Conservation (phyloP, 2,113 vertebrate genomes). For the Tetrao urogallus region DNA sequence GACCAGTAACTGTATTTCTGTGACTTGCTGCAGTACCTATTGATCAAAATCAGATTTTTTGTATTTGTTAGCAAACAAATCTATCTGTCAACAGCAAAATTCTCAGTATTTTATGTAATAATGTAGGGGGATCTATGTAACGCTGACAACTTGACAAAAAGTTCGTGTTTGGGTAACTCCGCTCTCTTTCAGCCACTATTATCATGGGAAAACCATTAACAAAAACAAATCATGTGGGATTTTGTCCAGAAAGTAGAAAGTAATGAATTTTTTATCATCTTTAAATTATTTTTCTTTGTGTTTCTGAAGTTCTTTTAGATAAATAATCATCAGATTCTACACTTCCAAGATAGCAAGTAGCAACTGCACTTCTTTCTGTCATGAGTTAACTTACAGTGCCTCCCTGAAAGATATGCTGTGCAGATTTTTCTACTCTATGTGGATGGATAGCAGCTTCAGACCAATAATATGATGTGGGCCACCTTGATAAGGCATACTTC, state of each 20-base stretch:
- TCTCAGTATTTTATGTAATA: neutral
- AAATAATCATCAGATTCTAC: neutral
- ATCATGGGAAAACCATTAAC: neutral
- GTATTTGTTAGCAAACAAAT: neutral
- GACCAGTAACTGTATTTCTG: neutral
- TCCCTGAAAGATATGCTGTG: neutral
- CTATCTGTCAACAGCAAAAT: neutral
- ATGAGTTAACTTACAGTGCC: neutral
- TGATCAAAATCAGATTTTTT: neutral
- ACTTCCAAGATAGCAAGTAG: neutral
- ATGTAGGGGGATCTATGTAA: neutral
- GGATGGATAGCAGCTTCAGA: neutral
- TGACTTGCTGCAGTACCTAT: neutral
- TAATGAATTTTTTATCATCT: neutral
- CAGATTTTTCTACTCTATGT: fast-evolving
- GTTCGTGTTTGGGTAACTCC: neutral
- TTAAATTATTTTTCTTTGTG: neutral
- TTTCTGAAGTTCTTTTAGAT: neutral
- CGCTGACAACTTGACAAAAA: neutral
- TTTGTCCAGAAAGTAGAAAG: neutral
- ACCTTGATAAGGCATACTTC: neutral
- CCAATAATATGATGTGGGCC: neutral
- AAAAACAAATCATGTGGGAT: neutral
- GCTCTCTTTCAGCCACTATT: neutral
- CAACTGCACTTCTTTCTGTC: neutral